These are phyloP conservation scores for Mormyrus proboscirostris DNA, from an alignment of 2,797 vertebrate genomes.

Conservation along the genomic window DNA sequence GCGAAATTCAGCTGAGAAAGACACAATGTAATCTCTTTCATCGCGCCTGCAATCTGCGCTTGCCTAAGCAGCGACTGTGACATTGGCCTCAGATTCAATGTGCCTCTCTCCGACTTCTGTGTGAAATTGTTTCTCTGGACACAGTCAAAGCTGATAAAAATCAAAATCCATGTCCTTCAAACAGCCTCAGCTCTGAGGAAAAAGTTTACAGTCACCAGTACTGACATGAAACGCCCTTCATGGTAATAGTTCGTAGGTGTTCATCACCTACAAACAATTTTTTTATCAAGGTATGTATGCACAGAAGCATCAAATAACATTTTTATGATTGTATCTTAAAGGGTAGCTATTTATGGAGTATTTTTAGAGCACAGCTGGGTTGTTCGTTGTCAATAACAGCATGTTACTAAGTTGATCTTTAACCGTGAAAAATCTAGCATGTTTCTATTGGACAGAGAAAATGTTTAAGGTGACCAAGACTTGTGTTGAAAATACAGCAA, in stretches of 20 bases:
- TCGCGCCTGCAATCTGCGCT: background rate
- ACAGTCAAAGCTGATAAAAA: background rate
- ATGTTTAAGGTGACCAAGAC: constrained; percentile 27
- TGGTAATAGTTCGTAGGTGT: background rate
- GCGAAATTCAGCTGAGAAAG: background rate
- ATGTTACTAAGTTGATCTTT: background rate
- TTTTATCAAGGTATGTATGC: background rate
- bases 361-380: background rate
- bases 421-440: background rate
- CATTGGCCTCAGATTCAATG: background rate
- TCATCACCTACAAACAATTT: background rate
- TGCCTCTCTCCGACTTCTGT: background rate
- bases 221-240: background rate
- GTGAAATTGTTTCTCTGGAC: constrained; percentile 8
- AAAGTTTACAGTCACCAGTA: constrained; percentile 14
- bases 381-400: background rate
- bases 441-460: background rate
- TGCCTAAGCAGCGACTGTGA: background rate
- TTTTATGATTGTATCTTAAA: background rate
- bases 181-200: background rate
- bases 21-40: background rate
- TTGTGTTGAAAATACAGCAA: constrained; percentile 8
- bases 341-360: background rate
- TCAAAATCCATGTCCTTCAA: background rate
- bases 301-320: background rate